phyloP scores from a whole-genome alignment of 1,140 invertebrate genomes.

The Agrilus planipennis region DNA sequence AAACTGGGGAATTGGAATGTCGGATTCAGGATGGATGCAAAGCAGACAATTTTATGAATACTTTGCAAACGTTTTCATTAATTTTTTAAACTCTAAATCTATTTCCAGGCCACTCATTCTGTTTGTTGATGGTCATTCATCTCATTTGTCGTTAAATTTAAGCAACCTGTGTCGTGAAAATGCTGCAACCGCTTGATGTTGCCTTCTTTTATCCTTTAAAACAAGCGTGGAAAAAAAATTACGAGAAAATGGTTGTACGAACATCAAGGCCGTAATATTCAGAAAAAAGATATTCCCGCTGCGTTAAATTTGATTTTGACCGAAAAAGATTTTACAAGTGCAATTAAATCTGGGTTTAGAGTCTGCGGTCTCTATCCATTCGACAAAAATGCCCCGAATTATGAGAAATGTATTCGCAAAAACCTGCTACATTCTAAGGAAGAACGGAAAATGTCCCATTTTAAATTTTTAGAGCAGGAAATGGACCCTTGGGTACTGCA shows the following conservation, averaged over 20 bases:
- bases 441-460: not conserved
- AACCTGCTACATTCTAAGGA: not conserved
- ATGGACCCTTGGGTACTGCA: not conserved
- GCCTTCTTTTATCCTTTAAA: too few relatives aligned
- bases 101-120: constrained; percentile 4
- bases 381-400: not conserved
- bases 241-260: too few relatives aligned
- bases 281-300: not conserved
- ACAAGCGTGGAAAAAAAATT: too few relatives aligned
- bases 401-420: not conserved
- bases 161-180: constrained; percentile 26
- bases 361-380: not conserved
- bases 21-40: constrained; percentile 22
- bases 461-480: not conserved
- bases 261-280: not conserved
- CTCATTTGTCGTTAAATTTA: constrained; percentile 29
- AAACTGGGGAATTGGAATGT: constrained; percentile 19
- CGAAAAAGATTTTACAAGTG: not conserved
- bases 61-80: constrained; percentile 22
- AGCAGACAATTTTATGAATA: constrained; percentile 21
- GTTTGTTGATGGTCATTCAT: constrained; percentile 11
- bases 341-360: not conserved
- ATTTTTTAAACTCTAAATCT: constrained; percentile 4
- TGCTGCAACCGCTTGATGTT: too few relatives aligned
- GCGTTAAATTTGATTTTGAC: not conserved